Evolutionary conservation across 2,113 vertebrate species (phyloP).

Genomic region (Nothocercus nigrocapillus): DNA sequence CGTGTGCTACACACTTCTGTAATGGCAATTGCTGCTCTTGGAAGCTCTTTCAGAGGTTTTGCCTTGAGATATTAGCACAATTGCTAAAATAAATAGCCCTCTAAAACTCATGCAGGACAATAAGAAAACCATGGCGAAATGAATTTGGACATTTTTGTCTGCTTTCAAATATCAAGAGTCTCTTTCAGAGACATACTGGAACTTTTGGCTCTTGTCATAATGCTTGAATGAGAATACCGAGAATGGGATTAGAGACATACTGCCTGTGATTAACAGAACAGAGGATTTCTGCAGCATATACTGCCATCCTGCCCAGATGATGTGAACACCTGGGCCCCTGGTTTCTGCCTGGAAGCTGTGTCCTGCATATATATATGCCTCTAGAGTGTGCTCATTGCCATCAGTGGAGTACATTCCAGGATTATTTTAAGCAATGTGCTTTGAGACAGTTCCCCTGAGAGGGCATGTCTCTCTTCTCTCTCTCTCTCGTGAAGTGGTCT

Average conservation of each 20-base stretch:
- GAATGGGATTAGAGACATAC: neutral
- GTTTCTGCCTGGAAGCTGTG: rapidly evolving
- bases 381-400: neutral
- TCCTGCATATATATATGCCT: neutral
- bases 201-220: neutral
- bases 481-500: neutral
- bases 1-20: neutral
- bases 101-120: neutral
- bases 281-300: neutral
- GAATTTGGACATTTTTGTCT: neutral
- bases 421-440: neutral
- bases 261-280: neutral
- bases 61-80: neutral
- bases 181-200: neutral
- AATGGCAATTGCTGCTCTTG: neutral
- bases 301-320: neutral
- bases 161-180: neutral
- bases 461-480: neutral
- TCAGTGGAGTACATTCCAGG: neutral
- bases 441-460: neutral
- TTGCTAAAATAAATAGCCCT: neutral
- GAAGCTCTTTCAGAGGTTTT: neutral
- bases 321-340: neutral
- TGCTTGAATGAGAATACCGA: neutral
- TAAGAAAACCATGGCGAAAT: neutral